Evolutionary conservation across 2,888 invertebrate genomes (phyloP).

Genomic region (Agriopis leucophaearia): DNA sequence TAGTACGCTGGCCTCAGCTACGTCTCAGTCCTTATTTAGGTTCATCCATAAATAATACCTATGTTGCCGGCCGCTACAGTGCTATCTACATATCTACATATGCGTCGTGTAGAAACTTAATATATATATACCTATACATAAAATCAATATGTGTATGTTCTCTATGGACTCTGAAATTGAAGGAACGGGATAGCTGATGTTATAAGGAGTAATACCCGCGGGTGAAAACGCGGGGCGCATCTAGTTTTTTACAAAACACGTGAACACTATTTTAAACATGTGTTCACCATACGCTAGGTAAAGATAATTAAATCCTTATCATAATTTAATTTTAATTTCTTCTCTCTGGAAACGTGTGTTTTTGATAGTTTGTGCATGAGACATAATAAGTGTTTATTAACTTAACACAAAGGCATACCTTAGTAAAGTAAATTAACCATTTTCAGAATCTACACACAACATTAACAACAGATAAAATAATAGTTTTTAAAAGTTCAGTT

Average conservation of each 20-base stretch:
- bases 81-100: background rate
- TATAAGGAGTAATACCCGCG: too few species aligned
- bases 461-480: constrained; percentile 2
- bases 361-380: background rate
- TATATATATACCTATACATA: too few species aligned
- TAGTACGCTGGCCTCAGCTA: too few species aligned
- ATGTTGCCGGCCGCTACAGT: too few species aligned
- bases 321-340: background rate
- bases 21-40: too few species aligned
- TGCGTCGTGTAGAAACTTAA: background rate
- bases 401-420: background rate
- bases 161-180: too few species aligned
- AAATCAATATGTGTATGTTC: too few species aligned
- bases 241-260: background rate
- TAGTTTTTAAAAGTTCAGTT: too few species aligned
- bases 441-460: background rate
- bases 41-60: too few species aligned
- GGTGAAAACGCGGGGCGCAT: too few species aligned
- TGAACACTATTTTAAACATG: background rate
- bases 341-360: background rate
- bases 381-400: background rate
- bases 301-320: constrained; percentile 9
- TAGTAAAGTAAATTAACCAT: background rate
- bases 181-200: too few species aligned
- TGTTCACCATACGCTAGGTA: background rate